Conservation (phyloP, 1,140 invertebrate genomes). For the Telenomus remus region DNA sequence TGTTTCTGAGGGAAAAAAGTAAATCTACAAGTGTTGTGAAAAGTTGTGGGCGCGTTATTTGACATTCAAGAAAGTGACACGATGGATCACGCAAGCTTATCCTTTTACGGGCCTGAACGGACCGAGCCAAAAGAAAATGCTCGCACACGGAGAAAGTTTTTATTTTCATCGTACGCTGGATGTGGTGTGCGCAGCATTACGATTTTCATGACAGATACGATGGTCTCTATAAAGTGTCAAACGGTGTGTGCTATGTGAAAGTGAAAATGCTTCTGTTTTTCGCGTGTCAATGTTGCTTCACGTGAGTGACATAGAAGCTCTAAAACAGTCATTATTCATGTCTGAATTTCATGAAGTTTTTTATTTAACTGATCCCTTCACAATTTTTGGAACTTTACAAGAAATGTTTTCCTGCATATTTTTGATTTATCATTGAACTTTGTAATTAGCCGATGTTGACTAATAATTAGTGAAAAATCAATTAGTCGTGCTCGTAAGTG, state of each 20-base stretch:
- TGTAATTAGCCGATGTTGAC: too few species aligned
- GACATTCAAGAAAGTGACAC: conserved; percentile 13
- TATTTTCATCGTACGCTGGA: conserved; percentile 34
- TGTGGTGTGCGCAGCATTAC: conserved; percentile 30
- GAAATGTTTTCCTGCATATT: too few species aligned
- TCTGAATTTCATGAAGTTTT: too few species aligned
- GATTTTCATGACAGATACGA: not conserved
- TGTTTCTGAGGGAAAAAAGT: too few species aligned
- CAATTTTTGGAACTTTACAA: too few species aligned
- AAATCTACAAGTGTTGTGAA: conserved; percentile 5
- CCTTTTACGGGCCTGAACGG: conserved; percentile 48
- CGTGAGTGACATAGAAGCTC: conserved; percentile 27
- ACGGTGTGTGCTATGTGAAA: conserved; percentile 36
- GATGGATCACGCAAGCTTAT: conserved; percentile 23
- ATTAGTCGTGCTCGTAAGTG: conserved; percentile 10
- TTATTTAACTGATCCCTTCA: too few species aligned
- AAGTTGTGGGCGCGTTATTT: conserved; percentile 25
- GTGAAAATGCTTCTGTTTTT: conserved; percentile 43
- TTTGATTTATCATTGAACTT: too few species aligned
- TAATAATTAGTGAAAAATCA: too few species aligned
- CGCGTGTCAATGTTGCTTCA: conserved; percentile 22
- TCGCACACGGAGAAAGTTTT: conserved; percentile 46
- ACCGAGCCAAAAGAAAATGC: conserved; percentile 23
- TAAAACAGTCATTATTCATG: too few species aligned
- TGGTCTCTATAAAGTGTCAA: conserved; percentile 32